These are phyloP conservation scores for Hippocampus kuda DNA, from an alignment of 2,797 vertebrate species.

Conservation along the genomic window DNA sequence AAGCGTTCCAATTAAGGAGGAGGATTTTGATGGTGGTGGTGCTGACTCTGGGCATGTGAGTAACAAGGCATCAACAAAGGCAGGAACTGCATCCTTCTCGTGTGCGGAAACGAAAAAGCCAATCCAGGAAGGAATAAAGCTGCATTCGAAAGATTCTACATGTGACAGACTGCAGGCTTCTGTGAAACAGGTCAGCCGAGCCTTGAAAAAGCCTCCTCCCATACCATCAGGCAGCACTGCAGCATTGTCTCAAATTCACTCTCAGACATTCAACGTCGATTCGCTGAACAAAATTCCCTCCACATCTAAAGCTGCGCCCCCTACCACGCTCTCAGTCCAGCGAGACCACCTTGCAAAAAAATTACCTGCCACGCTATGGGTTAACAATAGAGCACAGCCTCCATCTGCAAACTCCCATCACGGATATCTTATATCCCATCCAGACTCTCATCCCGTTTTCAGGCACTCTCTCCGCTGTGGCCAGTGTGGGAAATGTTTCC, in stretches of 20 bases:
- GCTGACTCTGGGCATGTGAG: conserved; percentile 35
- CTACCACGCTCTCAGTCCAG: conserved; percentile 35
- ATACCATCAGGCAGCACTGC: conserved; percentile 14
- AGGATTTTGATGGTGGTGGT: conserved; percentile 40
- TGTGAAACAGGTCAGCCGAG: conserved; percentile 46
- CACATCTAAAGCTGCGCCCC: conserved; percentile 42
- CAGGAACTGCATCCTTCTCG: conserved; percentile 24
- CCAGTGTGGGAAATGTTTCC: conserved; percentile 68
- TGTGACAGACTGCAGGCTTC: conserved; percentile 36
- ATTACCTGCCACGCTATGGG: conserved; percentile 25
- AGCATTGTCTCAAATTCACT: conserved; percentile 27
- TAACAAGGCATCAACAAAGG: conserved; percentile 27
- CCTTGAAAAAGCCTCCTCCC: conserved; percentile 41
- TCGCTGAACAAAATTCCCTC: conserved; percentile 42
- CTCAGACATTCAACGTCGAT: conserved; percentile 30
- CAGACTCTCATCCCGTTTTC: conserved; percentile 26
- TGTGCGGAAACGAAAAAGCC: conserved; percentile 31
- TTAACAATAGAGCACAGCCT: conserved; percentile 49
- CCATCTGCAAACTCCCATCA: conserved; percentile 34
- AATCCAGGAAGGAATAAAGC: conserved; percentile 27
- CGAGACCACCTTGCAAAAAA: conserved; percentile 41
- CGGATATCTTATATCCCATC: conserved; percentile 14
- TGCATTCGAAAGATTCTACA: conserved; percentile 40
- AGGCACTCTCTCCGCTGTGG: conserved; percentile 54
- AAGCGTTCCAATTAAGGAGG: conserved; percentile 58